Percentiles rank a stretch among this genome's conserved stretches.
Evolutionary conservation across 2,797 vertebrate species (phyloP).

Genomic region (Delichon dasypus): DNA sequence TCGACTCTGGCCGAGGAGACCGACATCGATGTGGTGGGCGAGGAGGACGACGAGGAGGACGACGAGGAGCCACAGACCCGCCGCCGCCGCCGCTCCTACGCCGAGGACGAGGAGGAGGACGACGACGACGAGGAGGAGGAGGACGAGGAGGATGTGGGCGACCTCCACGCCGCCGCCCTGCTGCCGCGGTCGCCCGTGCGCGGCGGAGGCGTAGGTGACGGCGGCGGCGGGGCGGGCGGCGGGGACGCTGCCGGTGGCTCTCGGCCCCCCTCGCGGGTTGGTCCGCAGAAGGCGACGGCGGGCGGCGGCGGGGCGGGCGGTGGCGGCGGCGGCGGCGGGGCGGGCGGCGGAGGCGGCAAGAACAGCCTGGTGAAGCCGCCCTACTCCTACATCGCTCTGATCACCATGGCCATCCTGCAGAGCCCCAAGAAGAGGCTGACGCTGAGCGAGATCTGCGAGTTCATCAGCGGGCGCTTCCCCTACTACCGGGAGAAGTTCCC

Average conservation of each 20-base stretch:
- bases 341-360: neutral
- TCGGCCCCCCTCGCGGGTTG: conserved; percentile 11
- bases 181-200: conserved; percentile 75
- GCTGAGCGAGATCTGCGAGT: neutral
- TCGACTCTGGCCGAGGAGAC: conserved; percentile 92
- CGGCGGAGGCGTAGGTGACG: conserved; percentile 78
- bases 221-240: conserved; percentile 66
- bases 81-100: conserved; percentile 42
- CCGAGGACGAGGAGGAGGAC: conserved; percentile 51
- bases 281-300: neutral
- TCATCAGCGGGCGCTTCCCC: too few species aligned
- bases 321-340: neutral
- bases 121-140: conserved; percentile 76
- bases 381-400: conserved; percentile 74
- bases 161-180: conserved; percentile 82
- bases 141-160: conserved; percentile 83
- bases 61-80: conserved; percentile 72
- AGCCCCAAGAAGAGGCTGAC: neutral
- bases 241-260: conserved; percentile 8
- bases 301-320: neutral
- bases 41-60: conserved; percentile 85
- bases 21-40: conserved; percentile 94
- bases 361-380: conserved; percentile 57
- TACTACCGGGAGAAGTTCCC: too few species aligned
- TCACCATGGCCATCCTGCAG: neutral